Evolutionary conservation across 2,888 invertebrate genomes (phyloP).

Genomic region (Choristoneura rosaceana): DNA sequence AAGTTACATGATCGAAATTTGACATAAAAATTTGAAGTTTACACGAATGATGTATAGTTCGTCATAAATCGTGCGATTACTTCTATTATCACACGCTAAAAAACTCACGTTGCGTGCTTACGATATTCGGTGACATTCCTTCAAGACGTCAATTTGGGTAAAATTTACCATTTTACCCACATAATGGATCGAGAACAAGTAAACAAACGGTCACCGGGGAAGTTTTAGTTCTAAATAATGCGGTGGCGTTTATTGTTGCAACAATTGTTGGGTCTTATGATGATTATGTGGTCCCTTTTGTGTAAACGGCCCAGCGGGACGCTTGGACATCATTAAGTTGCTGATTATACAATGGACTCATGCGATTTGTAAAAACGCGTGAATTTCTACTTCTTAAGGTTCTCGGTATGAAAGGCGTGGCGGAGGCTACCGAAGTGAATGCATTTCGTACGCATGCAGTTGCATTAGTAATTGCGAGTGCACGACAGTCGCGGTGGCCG

Average conservation of each 20-base stretch:
- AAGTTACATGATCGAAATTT: conserved; percentile 59
- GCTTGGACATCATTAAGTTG: conserved; percentile 61
- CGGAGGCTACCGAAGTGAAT: conserved; percentile 54
- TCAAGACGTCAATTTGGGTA: conserved; percentile 4
- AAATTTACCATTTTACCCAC: conserved; percentile 24
- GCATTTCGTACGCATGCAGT: conserved; percentile 65
- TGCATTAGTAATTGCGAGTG: conserved; percentile 75
- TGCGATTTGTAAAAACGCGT: conserved; percentile 26
- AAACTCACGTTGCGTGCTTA: conserved; percentile 11
- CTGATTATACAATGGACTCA: conserved; percentile 39
- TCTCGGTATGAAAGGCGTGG: conserved; percentile 51
- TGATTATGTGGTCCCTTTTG: conserved; percentile 56
- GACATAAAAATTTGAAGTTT: conserved; percentile 55
- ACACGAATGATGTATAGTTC: conserved; percentile 58
- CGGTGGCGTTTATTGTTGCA: conserved; percentile 47
- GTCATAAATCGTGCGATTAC: conserved; percentile 46
- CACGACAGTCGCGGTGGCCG: conserved; percentile 70
- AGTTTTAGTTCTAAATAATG: conserved; percentile 42
- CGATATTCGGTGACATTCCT: conserved; percentile 15
- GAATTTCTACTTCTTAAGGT: conserved; percentile 37
- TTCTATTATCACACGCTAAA: conserved; percentile 37
- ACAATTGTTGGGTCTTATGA: conserved; percentile 51
- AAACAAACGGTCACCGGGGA: conserved; percentile 43
- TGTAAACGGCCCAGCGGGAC: conserved; percentile 65
- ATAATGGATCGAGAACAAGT: conserved; percentile 26